Conservation (phyloP, 2,888 invertebrate genomes). For the Philonicus albiceps region DNA sequence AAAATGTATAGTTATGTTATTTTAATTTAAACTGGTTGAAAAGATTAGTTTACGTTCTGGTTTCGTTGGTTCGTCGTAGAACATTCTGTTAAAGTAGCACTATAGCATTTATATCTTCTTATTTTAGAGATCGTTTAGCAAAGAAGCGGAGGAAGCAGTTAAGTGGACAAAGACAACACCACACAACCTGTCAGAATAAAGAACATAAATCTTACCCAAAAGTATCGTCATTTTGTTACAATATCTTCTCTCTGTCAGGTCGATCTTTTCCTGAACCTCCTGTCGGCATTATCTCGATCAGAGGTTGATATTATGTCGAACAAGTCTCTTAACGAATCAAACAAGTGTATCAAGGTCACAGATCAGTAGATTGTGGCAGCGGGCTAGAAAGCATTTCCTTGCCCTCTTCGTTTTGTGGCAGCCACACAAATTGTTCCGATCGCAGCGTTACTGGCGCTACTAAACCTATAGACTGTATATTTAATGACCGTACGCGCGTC, state of each 20-base stretch:
- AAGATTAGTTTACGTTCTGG: no score
- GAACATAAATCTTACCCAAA: neutral
- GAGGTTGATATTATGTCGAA: constrained; percentile 45
- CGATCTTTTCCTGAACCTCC: neutral
- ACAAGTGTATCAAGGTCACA: constrained; percentile 42
- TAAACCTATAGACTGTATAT: neutral
- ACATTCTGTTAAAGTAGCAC: neutral
- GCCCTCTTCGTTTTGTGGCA: constrained; percentile 3
- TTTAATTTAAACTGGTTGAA: no score
- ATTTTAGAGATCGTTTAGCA: neutral
- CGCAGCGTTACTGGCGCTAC: neutral
- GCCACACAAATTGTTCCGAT: neutral
- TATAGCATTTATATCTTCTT: neutral
- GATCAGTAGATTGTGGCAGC: constrained; percentile 29
- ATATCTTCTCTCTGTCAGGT: neutral
- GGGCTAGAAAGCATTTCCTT: constrained; percentile 5
- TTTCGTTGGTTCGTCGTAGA: no score
- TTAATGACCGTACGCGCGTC: constrained; percentile 12
- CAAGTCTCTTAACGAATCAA: constrained; percentile 47
- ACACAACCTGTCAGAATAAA: neutral
- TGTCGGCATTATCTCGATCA: constrained; percentile 18
- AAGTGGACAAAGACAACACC: neutral
- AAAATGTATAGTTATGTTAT: no score
- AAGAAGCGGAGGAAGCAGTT: neutral
- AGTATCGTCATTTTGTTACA: constrained; percentile 29